Evolutionary conservation across 2,797 vertebrate genomes (phyloP), one percentile per base, ranked within the genome.

Genomic region (Darevskia mixta): DNA sequence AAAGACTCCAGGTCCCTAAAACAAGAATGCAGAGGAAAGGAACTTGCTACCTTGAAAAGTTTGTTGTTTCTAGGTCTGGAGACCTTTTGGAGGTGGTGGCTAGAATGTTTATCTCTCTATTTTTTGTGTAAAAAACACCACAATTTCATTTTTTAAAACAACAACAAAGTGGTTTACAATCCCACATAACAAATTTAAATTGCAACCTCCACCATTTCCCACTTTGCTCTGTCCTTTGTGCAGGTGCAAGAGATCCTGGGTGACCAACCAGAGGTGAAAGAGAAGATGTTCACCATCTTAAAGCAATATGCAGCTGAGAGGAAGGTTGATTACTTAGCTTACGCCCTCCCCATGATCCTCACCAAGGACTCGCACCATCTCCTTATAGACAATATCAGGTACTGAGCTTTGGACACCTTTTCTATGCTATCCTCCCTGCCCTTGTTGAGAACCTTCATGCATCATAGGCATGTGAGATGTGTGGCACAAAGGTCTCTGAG

Each of bases 341-440:
- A 96, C 0, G 96, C 97, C 35, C 98, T 99, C 88, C 96, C 98
- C 3, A 96, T 97, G 93, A 96, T 97, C 4, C 97, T 99, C 90
- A 97, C 96, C 88, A 97, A 95, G 0, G 98, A 99, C 43, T 97
- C 98, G 86, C 98, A 97, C 8, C 97, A 96, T 27, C 98, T 98
- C 43, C 98, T 99, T 78, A 95, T 99, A 87, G 97, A 98, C 94
- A 98, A 94, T 95, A 99, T 99, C 98, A 98, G 99, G 99, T 99
- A 97, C 29, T 0, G 25, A 49, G 4, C 6, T n/a, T 35, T 79
- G 29, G 9, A 1, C 55, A 10, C 41, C 4, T 5, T 8, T 25
- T 1, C 41, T 23, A 0, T 0, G 17, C 1, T 13, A 18, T 11
- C 23, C 49, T 72, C 58, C 58, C 27, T 13, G 27, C 27, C 67